phyloP scores from a whole-genome alignment of 1,140 invertebrate species.

The Cyclina sinensis region DNA sequence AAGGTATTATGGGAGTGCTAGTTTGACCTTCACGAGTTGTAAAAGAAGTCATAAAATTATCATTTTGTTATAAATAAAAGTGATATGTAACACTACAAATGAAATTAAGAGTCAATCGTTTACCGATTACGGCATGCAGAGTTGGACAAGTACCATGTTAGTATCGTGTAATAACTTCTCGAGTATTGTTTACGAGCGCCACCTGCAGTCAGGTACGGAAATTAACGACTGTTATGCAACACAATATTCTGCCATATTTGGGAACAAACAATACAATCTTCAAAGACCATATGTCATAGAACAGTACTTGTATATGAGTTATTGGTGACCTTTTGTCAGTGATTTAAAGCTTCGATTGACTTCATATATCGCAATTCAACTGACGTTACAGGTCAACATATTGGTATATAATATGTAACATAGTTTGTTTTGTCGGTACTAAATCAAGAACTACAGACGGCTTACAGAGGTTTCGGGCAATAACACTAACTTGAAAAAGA shows the following conservation, averaged over 20 bases:
- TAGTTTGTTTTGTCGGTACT: no score
- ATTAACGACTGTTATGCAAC: neutral
- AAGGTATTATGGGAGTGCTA: neutral
- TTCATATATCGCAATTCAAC: no score
- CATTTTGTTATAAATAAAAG: slow-evolving; percentile 56
- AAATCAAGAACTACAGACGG: no score
- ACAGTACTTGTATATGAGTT: neutral
- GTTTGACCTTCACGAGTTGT: neutral
- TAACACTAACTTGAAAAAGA: no score
- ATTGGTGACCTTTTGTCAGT: neutral
- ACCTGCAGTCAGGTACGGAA: neutral
- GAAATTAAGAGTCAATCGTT: slow-evolving; percentile 59
- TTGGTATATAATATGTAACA: no score
- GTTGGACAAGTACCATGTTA: neutral
- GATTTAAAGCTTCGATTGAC: no score
- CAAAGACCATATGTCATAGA: slow-evolving; percentile 9
- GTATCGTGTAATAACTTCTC: neutral
- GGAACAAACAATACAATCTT: neutral
- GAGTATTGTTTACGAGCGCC: slow-evolving; percentile 26
- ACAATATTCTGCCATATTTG: neutral
- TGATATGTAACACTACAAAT: slow-evolving; percentile 11
- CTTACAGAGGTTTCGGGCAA: no score
- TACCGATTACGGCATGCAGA: slow-evolving; percentile 39
- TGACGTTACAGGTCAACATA: no score
- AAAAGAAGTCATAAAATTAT: slow-evolving; percentile 41